Percentiles rank a stretch among this genome's conserved stretches.
Conservation (phyloP, 2,797 vertebrate species). For the Luscinia megarhynchos region DNA sequence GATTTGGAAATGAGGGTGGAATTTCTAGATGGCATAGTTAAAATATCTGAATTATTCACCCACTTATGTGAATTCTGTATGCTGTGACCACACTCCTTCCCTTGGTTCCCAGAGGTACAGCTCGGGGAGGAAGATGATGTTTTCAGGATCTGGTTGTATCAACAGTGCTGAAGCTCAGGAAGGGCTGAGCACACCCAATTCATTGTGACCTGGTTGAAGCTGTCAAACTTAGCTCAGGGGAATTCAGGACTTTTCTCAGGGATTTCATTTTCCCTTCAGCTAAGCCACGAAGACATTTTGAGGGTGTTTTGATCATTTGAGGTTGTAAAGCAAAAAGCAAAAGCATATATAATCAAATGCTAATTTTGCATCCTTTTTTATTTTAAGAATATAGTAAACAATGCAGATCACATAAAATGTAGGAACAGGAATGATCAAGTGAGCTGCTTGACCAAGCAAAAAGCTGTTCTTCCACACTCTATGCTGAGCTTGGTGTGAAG, state of each 20-base stretch:
- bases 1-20: not conserved
- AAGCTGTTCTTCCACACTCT: not conserved
- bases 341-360: not conserved
- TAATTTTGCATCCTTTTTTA: not conserved
- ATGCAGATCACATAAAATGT: not conserved
- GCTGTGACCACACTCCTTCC: not conserved
- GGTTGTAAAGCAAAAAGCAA: accelerated
- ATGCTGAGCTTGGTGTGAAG: not conserved
- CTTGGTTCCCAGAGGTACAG: not conserved
- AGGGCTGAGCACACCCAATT: not conserved
- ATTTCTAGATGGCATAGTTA: not conserved
- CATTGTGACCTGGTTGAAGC: accelerated
- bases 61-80: not conserved
- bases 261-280: not conserved
- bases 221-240: not conserved
- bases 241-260: not conserved
- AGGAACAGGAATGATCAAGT: not conserved
- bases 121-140: not conserved
- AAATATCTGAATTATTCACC: not conserved
- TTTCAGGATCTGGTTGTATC: not conserved
- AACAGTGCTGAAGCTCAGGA: not conserved
- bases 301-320: not conserved
- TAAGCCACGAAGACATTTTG: not conserved
- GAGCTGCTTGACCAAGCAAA: not conserved
- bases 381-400: not conserved